A percentile compares a stretch with the other conserved stretches of the same genome.
Conservation (phyloP, 2,113 vertebrate species). For the Cygnus buccinator region DNA sequence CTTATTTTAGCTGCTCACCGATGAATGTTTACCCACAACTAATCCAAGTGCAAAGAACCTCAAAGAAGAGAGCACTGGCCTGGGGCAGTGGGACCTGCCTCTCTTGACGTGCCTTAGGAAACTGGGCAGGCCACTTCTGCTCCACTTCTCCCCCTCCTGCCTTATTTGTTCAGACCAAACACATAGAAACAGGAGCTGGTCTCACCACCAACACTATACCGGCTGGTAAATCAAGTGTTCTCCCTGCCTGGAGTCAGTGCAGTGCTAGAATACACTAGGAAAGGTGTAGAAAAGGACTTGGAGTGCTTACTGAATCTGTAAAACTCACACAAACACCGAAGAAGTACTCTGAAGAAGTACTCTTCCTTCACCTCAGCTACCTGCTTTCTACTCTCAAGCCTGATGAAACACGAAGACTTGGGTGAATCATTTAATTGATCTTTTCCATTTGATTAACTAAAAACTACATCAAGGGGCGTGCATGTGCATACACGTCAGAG, state of each 20-base stretch:
- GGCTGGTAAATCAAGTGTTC: background rate
- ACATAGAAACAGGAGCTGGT: background rate
- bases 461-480: rapidly evolving
- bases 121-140: background rate
- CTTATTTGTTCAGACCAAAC: background rate
- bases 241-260: background rate
- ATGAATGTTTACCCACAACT: background rate
- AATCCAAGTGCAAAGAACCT: background rate
- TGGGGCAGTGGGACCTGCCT: background rate
- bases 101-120: background rate
- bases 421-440: background rate
- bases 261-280: background rate
- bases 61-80: background rate
- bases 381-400: background rate
- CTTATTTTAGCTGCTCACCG: slow-evolving; percentile 12
- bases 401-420: background rate
- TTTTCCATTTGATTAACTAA: background rate
- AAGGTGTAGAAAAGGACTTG: background rate
- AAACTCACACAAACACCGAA: background rate
- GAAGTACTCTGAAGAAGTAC: background rate
- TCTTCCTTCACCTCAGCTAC: background rate
- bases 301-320: background rate
- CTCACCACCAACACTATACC: background rate
- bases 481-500: rapidly evolving
- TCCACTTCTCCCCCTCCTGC: background rate